Base-by-base conservation (phyloP, 1,140 invertebrate species). In the Schlechtendalia chinensis region DNA sequence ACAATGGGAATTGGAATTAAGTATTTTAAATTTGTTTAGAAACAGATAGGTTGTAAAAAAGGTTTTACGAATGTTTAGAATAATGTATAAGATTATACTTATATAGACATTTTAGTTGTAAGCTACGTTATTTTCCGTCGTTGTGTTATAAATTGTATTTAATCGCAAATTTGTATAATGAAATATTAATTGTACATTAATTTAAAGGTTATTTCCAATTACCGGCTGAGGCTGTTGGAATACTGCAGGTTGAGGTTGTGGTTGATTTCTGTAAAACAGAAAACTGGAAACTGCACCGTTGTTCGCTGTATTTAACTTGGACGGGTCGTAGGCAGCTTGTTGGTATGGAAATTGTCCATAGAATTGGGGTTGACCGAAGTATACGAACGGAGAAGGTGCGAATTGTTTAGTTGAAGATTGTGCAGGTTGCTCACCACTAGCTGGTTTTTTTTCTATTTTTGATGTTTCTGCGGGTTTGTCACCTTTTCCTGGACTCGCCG, bases 201-300 rank as follows among this genome's bases (percentile, higher is more conserved):
- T 24, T 5, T 24, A 59, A 1, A 61, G 5, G 1, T 17, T 29
- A n/a, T n/a, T 65, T 65, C n/a, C 5, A 2, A 53, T 67, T 65
- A 56, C 61, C 50, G 22, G 45, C 53, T 80, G 79, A 17, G 79
- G 79, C 0, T 67, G 39, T 63, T 63, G 77, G 58, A 50, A 61
- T 17, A n/a, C 22, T 56, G 11, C 2, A 0, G 53, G 27, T 24
- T 59, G 56, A 27, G 32, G 19, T 24, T 59, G 56, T 17, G 32
- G 19, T 71, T 81, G 67, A 39, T 75, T 74, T 65, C 22, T 81
- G 45, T 65, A 29, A 14, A 81, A 67, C 17, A 77, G 16, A 10
- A 39, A 79, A 47, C 58, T 81, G 16, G 74, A 81, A 56, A 81
- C 53, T 10, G 81, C 59, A 5, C 81, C 81, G 14, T 81, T 81